Conservation (phyloP, 2,113 vertebrate genomes). For the Cricetomys ansorgei region DNA sequence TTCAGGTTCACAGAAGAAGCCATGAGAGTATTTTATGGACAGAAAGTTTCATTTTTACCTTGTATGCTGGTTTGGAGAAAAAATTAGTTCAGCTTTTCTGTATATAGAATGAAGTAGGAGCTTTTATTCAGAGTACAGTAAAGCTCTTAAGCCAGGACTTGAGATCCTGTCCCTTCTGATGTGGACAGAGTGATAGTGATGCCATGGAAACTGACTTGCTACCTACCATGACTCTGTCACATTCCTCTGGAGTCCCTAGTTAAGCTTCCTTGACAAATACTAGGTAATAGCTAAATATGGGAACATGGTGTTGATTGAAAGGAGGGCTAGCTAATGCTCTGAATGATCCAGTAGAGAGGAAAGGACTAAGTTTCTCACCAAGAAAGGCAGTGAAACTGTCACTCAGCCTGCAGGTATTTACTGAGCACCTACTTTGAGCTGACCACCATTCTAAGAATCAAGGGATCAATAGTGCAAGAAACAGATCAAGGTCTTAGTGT, state of each 20-base stretch:
- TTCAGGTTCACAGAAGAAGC: conserved; percentile 62
- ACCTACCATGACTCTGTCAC: not conserved
- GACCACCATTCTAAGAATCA: not conserved
- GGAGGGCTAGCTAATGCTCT: not conserved
- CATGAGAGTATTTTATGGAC: conserved; percentile 34
- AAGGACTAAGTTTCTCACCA: not conserved
- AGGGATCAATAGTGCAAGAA: not conserved
- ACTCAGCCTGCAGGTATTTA: not conserved
- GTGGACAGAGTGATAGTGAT: not conserved
- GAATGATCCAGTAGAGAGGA: not conserved
- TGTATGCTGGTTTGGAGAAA: not conserved
- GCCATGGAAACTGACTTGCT: not conserved
- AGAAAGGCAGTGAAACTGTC: not conserved
- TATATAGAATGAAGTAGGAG: not conserved
- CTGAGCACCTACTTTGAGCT: not conserved
- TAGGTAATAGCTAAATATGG: not conserved
- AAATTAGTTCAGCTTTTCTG: not conserved
- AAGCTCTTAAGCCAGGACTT: not conserved
- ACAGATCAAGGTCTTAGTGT: not conserved
- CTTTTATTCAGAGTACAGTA: not conserved
- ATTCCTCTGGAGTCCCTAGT: not conserved
- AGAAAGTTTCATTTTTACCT: conserved; percentile 49
- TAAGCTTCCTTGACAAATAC: not conserved
- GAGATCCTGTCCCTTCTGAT: not conserved
- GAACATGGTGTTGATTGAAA: not conserved